These are phyloP conservation scores for Macrotis lagotis DNA, from an alignment of 2,113 vertebrate genomes.

Conservation along the genomic window DNA sequence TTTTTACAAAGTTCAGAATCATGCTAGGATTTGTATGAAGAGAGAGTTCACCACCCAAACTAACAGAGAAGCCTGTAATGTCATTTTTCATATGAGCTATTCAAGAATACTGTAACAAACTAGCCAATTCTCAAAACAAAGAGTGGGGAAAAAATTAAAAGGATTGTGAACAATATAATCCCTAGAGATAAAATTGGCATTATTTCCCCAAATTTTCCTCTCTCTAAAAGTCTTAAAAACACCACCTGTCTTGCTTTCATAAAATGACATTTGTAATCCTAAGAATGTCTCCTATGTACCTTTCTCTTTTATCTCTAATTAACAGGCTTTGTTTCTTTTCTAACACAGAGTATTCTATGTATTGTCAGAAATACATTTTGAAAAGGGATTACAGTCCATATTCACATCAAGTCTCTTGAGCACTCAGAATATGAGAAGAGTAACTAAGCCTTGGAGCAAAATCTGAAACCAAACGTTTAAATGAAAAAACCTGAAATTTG, in stretches of 20 bases:
- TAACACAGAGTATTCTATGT: background rate
- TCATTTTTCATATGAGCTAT: background rate
- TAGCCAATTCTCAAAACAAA: background rate
- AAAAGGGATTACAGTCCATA: background rate
- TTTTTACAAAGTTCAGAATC: background rate
- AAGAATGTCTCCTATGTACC: constrained; percentile 3
- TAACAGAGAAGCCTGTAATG: background rate
- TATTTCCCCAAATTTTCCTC: background rate
- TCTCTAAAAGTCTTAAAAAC: constrained; percentile 1
- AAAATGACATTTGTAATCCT: constrained; percentile 3
- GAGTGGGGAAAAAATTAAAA: background rate
- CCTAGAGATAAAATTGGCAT: background rate
- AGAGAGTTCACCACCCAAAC: background rate
- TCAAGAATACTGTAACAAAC: background rate
- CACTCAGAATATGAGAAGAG: constrained; percentile 3
- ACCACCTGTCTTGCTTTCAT: background rate
- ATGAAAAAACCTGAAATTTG: constrained; percentile 6
- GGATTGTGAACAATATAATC: background rate
- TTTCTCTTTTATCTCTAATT: background rate
- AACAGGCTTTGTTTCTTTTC: constrained; percentile 12
- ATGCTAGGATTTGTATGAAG: background rate
- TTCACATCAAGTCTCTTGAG: background rate
- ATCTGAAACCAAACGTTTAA: background rate
- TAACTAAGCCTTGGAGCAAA: background rate
- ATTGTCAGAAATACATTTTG: constrained; percentile 11